phyloP scores from a whole-genome alignment of 2,113 vertebrate species.

The Alethe castanea region DNA sequence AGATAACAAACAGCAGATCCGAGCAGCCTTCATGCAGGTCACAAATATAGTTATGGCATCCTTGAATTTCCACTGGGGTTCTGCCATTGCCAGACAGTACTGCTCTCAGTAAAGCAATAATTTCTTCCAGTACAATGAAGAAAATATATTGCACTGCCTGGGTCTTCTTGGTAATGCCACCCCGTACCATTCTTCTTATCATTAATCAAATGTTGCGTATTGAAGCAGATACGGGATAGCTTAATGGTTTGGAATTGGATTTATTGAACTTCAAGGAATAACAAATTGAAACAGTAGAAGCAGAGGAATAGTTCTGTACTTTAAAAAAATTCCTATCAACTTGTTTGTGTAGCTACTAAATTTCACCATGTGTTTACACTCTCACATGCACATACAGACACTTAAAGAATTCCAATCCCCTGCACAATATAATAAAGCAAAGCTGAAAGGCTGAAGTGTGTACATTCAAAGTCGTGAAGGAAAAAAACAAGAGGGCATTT shows the following conservation, averaged over 20 bases:
- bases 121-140: background rate
- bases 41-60: background rate
- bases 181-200: background rate
- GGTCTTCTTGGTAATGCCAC: background rate
- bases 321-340: background rate
- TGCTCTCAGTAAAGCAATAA: background rate
- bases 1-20: constrained; percentile 21
- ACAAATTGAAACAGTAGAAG: background rate
- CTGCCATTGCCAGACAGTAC: background rate
- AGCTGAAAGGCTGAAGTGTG: background rate
- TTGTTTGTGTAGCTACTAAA: background rate
- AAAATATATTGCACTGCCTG: background rate
- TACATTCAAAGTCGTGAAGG: background rate
- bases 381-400: background rate
- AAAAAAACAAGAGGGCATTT: background rate
- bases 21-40: background rate
- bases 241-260: background rate
- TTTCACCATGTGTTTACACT: background rate
- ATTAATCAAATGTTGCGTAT: background rate
- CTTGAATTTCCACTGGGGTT: background rate
- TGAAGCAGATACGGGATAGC: background rate
- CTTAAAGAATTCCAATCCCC: background rate
- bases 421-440: background rate
- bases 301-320: background rate
- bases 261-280: background rate